Conservation (phyloP, 2,113 vertebrate genomes). For the Lynx canadensis region DNA sequence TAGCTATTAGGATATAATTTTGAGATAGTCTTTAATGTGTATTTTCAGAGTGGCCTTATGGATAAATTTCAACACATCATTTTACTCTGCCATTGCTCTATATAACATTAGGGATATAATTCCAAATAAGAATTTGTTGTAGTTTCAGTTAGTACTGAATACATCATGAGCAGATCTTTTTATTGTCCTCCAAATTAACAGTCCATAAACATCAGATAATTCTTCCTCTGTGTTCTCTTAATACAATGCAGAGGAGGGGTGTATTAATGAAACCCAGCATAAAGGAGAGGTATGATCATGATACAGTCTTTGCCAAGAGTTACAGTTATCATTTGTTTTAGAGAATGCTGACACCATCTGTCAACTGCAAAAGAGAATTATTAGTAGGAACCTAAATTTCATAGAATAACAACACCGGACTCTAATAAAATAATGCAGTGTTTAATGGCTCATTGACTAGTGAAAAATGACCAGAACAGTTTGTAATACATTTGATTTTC, state of each 20-base stretch:
- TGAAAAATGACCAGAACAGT: not conserved
- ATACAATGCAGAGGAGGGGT: not conserved
- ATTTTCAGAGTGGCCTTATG: not conserved
- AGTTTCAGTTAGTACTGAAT: not conserved
- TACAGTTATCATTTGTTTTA: not conserved
- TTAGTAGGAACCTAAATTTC: not conserved
- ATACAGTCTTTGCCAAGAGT: not conserved
- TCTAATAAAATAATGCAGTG: not conserved
- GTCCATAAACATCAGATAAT: not conserved
- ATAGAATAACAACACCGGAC: not conserved
- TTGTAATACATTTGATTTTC: slow-evolving; percentile 1
- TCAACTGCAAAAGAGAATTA: slow-evolving; percentile 24
- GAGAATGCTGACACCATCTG: slow-evolving; percentile 33
- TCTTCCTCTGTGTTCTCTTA: not conserved
- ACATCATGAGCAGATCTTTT: not conserved
- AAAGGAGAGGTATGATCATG: not conserved
- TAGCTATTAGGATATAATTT: not conserved
- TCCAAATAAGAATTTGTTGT: not conserved
- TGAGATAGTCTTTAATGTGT: not conserved
- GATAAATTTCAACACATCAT: not conserved
- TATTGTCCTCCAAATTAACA: not conserved
- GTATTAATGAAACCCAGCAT: not conserved
- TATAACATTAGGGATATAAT: not conserved
- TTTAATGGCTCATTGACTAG: slow-evolving; percentile 48
- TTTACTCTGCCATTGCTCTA: not conserved